A percentile compares a stretch with the other conserved stretches of the same genome.
phyloP scores from a whole-genome alignment of 2,888 invertebrate species.

The Agrotis ipsilon region DNA sequence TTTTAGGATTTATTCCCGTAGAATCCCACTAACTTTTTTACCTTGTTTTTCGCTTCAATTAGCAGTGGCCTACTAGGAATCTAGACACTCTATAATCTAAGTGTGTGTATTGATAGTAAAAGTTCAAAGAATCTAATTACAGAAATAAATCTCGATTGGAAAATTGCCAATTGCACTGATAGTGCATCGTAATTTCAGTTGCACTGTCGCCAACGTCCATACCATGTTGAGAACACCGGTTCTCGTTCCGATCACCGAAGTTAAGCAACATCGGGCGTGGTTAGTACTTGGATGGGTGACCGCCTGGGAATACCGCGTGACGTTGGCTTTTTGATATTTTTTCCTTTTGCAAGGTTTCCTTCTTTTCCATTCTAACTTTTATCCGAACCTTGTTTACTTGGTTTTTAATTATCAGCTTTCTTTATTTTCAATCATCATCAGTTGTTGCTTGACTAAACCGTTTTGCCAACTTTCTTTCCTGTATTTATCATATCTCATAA shows the following conservation, averaged over 20 bases:
- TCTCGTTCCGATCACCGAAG: constrained; percentile 85
- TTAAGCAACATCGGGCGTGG: constrained; percentile 88
- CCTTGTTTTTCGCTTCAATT: too few species aligned
- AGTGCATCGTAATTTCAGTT: not conserved
- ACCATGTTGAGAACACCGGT: constrained; percentile 11
- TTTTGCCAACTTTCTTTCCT: too few species aligned
- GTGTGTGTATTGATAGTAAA: not conserved
- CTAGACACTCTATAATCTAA: too few species aligned
- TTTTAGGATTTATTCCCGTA: too few species aligned
- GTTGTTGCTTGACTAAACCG: too few species aligned
- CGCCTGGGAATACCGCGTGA: constrained; percentile 86
- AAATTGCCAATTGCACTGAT: not conserved
- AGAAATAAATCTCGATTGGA: not conserved
- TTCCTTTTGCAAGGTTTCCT: not conserved
- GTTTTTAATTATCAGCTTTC: not conserved
- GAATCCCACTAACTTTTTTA: too few species aligned
- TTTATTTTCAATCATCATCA: too few species aligned
- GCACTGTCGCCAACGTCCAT: constrained; percentile 5
- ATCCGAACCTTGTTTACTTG: not conserved
- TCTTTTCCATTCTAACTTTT: not conserved
- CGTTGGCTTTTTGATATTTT: constrained; percentile 77
- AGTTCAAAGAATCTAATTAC: not conserved
- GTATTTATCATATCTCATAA: too few species aligned
- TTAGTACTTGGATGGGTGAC: constrained; percentile 89
- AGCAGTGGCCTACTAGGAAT: too few species aligned